phyloP scores from a whole-genome alignment of 2,888 invertebrate genomes.

The Apoda limacodes region DNA sequence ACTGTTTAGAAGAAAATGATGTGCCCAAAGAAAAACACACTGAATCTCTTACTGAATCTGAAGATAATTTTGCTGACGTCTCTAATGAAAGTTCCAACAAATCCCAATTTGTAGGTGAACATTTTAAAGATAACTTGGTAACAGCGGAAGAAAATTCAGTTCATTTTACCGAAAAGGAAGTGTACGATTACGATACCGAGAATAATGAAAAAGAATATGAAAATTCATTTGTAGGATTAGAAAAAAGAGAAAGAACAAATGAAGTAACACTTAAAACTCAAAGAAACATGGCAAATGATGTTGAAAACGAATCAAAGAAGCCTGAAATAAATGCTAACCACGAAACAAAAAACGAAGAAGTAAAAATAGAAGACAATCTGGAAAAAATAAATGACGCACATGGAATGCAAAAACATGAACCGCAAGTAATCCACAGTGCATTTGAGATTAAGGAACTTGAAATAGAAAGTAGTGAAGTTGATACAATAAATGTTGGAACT shows the following conservation, averaged over 20 bases:
- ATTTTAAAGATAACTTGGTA: too few relatives aligned
- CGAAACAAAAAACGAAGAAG: too few relatives aligned
- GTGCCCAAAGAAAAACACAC: constrained; percentile 24
- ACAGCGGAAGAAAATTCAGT: constrained; percentile 21
- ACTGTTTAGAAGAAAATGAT: constrained; percentile 2
- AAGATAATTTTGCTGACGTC: constrained; percentile 49
- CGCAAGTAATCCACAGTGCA: too few relatives aligned
- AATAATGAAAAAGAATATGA: constrained; percentile 13
- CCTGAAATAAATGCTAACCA: too few relatives aligned
- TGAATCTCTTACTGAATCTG: constrained; percentile 44
- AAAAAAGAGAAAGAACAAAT: background rate
- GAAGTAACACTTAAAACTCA: constrained; percentile 3
- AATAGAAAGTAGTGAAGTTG: constrained; percentile 3
- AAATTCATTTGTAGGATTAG: constrained; percentile 13
- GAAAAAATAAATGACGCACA: too few relatives aligned
- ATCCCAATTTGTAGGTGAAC: too few relatives aligned
- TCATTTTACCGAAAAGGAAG: constrained; percentile 1
- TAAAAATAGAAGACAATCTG: too few relatives aligned
- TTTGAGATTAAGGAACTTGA: too few relatives aligned
- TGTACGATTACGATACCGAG: background rate
- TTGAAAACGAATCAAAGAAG: too few relatives aligned
- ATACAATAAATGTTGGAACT: constrained; percentile 14
- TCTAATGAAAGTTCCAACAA: constrained; percentile 46
- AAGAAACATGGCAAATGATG: constrained; percentile 2
- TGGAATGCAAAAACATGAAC: too few relatives aligned